These are phyloP conservation scores for Podocnemis expansa DNA, from an alignment of 2,113 vertebrate species.

Conservation along the genomic window DNA sequence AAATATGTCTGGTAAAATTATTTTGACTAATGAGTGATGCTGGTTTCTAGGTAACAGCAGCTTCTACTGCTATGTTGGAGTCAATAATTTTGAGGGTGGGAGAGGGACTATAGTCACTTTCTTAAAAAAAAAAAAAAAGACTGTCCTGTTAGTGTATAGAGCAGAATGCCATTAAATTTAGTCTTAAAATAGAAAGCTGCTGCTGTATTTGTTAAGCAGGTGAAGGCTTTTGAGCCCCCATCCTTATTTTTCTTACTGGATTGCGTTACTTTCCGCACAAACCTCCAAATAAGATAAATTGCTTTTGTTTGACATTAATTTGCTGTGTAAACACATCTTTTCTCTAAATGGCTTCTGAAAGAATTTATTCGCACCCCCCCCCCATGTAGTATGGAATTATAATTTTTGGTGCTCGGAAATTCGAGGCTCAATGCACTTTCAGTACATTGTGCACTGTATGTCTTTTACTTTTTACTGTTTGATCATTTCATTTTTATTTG, in stretches of 20 bases:
- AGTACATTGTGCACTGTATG: background rate
- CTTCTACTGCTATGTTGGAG: background rate
- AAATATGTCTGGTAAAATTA: conserved; percentile 32
- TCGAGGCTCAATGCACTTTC: background rate
- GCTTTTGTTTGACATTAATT: conserved; percentile 48
- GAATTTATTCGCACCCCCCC: background rate
- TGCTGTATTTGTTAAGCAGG: background rate
- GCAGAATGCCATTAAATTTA: background rate
- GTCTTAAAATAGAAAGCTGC: background rate
- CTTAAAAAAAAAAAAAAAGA: conserved; percentile 55
- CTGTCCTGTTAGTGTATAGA: conserved; percentile 4
- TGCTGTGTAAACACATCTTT: conserved; percentile 18
- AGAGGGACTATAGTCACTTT: background rate
- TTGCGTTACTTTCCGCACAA: background rate
- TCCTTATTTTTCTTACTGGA: conserved; percentile 16
- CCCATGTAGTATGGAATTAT: background rate
- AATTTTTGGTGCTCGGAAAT: background rate
- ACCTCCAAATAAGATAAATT: background rate
- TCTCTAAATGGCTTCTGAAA: conserved; percentile 29
- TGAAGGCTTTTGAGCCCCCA: background rate
- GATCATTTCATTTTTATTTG: background rate
- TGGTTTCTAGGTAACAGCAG: conserved; percentile 15
- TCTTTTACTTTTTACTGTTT: background rate
- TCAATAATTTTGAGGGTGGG: background rate
- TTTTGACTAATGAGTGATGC: conserved; percentile 36